These are phyloP conservation scores for Palloptera scutellata DNA, from an alignment of 2,888 invertebrate genomes.

Conservation along the genomic window DNA sequence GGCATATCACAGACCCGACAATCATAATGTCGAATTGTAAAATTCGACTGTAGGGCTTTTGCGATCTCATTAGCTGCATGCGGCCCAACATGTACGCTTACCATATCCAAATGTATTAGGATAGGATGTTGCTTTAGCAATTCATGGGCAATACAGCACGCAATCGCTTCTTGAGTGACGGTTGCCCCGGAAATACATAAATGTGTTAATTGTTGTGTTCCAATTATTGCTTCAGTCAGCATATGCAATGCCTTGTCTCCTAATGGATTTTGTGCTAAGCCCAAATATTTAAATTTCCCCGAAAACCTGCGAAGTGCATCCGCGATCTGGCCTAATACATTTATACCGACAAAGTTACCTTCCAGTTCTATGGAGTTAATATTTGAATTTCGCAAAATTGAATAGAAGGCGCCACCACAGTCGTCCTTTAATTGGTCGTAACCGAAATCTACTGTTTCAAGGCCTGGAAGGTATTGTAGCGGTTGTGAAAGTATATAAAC, in stretches of 20 bases:
- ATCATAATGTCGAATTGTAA: constrained; percentile 44
- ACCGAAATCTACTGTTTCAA: constrained; percentile 53
- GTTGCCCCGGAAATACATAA: constrained; percentile 47
- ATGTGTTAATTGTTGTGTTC: constrained; percentile 42
- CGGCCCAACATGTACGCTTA: constrained; percentile 40
- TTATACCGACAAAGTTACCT: constrained; percentile 45
- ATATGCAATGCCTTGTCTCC: constrained; percentile 36
- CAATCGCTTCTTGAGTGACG: constrained; percentile 19
- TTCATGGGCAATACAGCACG: constrained; percentile 35
- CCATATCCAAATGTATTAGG: constrained; percentile 45
- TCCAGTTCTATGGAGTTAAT: constrained; percentile 49
- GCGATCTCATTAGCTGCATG: constrained; percentile 37
- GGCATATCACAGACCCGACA: constrained; percentile 50
- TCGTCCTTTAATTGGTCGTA: constrained; percentile 51
- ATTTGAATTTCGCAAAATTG: constrained; percentile 41
- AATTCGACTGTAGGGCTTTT: constrained; percentile 44
- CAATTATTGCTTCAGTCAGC: constrained; percentile 39
- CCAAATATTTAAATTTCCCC: constrained; percentile 44
- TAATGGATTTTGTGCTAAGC: constrained; percentile 49
- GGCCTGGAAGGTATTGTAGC: constrained; percentile 37
- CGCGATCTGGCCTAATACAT: constrained; percentile 36
- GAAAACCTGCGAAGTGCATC: constrained; percentile 29
- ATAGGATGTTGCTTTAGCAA: constrained; percentile 45
- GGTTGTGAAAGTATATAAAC: constrained; percentile 43
- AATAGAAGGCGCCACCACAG: constrained; percentile 45